Base-by-base conservation (phyloP, 2,888 invertebrate genomes). In the Cephus rjabovi region DNA sequence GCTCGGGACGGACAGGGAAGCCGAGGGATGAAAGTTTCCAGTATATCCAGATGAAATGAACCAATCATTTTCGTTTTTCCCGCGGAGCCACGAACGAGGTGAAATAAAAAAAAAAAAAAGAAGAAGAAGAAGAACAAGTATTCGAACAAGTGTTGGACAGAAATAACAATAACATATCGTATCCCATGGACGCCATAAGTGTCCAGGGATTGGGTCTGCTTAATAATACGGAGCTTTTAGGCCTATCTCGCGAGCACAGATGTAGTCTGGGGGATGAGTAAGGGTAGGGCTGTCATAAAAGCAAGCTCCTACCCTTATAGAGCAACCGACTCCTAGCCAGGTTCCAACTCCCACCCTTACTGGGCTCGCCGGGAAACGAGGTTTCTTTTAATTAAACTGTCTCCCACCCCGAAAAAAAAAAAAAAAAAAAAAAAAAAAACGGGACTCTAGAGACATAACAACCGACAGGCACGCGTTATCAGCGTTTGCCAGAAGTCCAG, bases 381-480 rank as follows among this genome's bases (percentile, higher is more conserved):
- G 89, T 90, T 90, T 90, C 90, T 90, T 90, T 91, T 90, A 91
- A 91, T 90, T 90, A 90, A 91, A 90, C 89, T 88, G 87, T 87
- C 86, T 82, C 83, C 81, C 83, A 79, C 81, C 34, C n/a, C 74
- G 12, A 35, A 31, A 31, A 11, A 34, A 34, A 35, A 30, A 30
- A 30, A 30, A 35, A 30, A 30, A 30, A 30, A 30, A 30, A 11
- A 34, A 34, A 34, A 35, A 81, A 88, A 87, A 86, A 84, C 84
- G 83, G 81, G 86, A 86, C 85, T 87, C 84, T 78, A 84, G 85
- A 86, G 87, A 89, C 88, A 87, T 88, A 89, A 90, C 86, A 89
- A 87, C 86, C 87, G 88, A 87, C 88, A 86, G 89, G 83, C 87
- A 86, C 87, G 86, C 89, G 90, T 90, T 91, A 91, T 91, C 91